Base-by-base conservation (phyloP, 2,113 vertebrate genomes). In the Amia ocellicauda region DNA sequence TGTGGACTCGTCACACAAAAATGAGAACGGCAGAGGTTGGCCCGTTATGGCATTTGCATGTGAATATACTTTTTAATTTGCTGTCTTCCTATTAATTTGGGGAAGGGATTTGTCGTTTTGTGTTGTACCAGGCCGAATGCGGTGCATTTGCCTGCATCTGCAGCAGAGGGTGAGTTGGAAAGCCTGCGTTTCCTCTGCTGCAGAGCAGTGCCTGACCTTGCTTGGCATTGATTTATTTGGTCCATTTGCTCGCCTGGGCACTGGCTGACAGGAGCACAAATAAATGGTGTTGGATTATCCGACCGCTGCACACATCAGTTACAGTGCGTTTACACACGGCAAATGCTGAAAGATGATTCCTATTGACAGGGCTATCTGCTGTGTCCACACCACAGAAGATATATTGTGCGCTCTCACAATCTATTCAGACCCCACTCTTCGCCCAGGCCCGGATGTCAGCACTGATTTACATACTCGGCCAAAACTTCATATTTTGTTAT, bases 91-190 rank as follows among this genome's bases (percentile, higher is more conserved):
- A n/a, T n/a, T n/a, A n/a, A n/a, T n/a, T n/a, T n/a, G n/a, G n/a
- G n/a, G n/a, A n/a, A n/a, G n/a, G n/a, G 55, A 63, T 62, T 4
- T 36, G 54, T 71, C 55, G 47, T 42, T 63, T 65, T 31, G 49
- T 53, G 10, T 54, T 17, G 28, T 43, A 14, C 31, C 31, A 7
- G 42, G 23, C 40, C 28, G 31, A 22, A 50, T 19, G 43, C 54
- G 52, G 22, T 16, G 10, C 28, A 51, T 22, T 73, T 58, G 58
- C 69, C 62, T 55, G 64, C 23, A 68, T 71, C 57, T 45, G 26
- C 29, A 22, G 7, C n/a, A 51, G 7, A 40, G 47, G n/a, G n/a
- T n/a, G n/a, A n/a, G n/a, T n/a, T n/a, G n/a, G n/a, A n/a, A n/a
- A n/a, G n/a, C n/a, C n/a, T n/a, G n/a, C n/a, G n/a, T n/a, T 24